A percentile compares a stretch with the other conserved stretches of the same genome.
These are phyloP conservation scores for Eulimnadia texana DNA, from an alignment of 1,140 invertebrate species.

Conservation along the genomic window DNA sequence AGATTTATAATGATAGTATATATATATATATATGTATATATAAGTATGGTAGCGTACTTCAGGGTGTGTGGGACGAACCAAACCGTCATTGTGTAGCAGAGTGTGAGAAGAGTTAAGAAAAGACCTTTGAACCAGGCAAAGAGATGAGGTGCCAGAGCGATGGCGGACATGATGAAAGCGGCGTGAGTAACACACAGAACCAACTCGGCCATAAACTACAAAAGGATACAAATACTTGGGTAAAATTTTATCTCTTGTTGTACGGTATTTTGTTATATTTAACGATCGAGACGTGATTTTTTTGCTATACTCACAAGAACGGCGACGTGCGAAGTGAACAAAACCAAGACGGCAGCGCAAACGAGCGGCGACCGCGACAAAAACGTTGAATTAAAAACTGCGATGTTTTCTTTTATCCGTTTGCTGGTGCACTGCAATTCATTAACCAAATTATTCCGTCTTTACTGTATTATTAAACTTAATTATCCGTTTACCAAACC, in stretches of 20 bases:
- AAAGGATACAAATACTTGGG: no score
- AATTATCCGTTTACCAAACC: not conserved
- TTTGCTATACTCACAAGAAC: not conserved
- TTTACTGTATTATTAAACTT: no score
- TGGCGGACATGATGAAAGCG: not conserved
- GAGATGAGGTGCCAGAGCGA: constrained; percentile 5
- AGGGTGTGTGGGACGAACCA: constrained; percentile 2
- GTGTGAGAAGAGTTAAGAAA: not conserved
- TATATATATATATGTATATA: no score
- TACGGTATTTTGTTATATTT: no score
- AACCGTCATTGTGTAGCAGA: not conserved
- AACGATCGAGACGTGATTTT: no score
- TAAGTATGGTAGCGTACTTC: no score
- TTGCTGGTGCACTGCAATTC: not conserved
- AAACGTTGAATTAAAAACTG: not conserved
- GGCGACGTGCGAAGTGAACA: not conserved
- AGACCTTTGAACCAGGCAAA: constrained; percentile 2
- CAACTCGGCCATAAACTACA: no score
- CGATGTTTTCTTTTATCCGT: not conserved
- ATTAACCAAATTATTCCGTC: no score
- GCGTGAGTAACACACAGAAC: not conserved
- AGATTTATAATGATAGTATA: no score
- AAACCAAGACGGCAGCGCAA: not conserved
- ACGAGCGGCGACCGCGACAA: not conserved
- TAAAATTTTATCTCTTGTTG: no score